Conservation (phyloP, 2,888 invertebrate species). For the Chorisops tibialis region DNA sequence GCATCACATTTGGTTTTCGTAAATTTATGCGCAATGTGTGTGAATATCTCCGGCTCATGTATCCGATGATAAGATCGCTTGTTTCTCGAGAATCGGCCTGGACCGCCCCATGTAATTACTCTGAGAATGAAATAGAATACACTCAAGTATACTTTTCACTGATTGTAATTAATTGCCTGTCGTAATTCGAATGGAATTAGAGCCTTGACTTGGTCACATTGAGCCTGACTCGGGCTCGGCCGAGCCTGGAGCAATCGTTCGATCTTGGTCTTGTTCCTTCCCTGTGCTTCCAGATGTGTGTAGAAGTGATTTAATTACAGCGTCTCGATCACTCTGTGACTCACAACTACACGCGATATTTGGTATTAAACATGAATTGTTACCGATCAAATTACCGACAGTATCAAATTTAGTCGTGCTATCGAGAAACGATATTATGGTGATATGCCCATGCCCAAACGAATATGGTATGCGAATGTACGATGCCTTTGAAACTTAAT, state of each 20-base stretch:
- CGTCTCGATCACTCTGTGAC: slow-evolving; percentile 4
- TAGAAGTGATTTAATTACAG: slow-evolving; percentile 21
- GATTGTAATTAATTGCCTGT: too few species aligned
- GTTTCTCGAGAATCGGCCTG: too few species aligned
- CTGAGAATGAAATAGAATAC: too few species aligned
- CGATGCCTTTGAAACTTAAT: too few species aligned
- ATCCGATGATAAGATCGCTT: too few species aligned
- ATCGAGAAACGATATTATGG: slow-evolving; percentile 10
- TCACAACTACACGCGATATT: slow-evolving; percentile 20
- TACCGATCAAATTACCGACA: slow-evolving; percentile 18
- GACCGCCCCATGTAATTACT: too few species aligned
- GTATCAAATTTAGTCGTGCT: slow-evolving; percentile 5
- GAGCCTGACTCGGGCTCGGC: slow-evolving; percentile 1
- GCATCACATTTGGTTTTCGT: slow-evolving; percentile 16
- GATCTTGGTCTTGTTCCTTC: too few species aligned
- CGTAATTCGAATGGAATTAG: too few species aligned
- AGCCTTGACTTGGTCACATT: too few species aligned
- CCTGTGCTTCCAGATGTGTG: slow-evolving; percentile 12
- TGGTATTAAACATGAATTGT: slow-evolving; percentile 20
- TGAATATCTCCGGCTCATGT: slow-evolving; percentile 9
- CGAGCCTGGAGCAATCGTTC: slow-evolving; percentile 16
- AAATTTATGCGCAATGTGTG: slow-evolving; percentile 16
- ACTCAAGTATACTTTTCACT: too few species aligned
- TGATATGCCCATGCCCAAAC: not conserved
- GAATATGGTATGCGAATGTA: slow-evolving; percentile 7